Evolutionary conservation across 2,113 vertebrate genomes (phyloP).

Genomic region (Gobiocypris rarus): DNA sequence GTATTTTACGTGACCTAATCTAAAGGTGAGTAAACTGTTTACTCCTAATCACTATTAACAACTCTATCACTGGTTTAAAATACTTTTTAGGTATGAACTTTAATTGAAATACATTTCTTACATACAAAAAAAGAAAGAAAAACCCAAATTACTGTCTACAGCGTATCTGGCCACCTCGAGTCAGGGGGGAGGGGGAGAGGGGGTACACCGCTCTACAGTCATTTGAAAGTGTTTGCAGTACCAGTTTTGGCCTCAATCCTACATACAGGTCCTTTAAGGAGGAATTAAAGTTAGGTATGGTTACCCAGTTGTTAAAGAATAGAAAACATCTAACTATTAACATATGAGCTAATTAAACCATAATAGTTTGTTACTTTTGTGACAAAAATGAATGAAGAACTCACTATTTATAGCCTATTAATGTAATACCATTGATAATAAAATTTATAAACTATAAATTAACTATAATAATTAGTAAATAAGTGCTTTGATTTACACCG

Average conservation of each 20-base stretch:
- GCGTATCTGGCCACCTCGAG: too few relatives aligned
- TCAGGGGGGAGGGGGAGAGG: too few relatives aligned
- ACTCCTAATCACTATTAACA: not conserved
- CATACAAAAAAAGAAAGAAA: too few relatives aligned
- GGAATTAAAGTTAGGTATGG: not conserved
- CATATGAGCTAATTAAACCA: not conserved
- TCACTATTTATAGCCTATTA: not conserved
- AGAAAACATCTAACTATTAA: not conserved
- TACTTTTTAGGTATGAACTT: not conserved
- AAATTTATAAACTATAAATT: not conserved
- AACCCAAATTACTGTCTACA: too few relatives aligned
- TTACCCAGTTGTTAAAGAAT: not conserved
- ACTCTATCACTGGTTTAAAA: not conserved
- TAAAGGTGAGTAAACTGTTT: not conserved
- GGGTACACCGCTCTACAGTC: too few relatives aligned
- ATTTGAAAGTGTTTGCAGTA: too few relatives aligned
- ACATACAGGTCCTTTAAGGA: too few relatives aligned
- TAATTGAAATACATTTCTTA: too few relatives aligned
- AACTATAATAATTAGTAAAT: not conserved
- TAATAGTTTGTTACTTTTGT: not conserved
- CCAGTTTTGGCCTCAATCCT: too few relatives aligned
- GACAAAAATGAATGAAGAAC: not conserved
- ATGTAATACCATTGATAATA: not conserved
- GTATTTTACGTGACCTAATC: not conserved
- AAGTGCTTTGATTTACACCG: not conserved